Percentiles rank a stretch among this genome's conserved stretches.
Evolutionary conservation across 2,888 invertebrate genomes (phyloP).

Genomic region (Xanthorhoe spadicearia): DNA sequence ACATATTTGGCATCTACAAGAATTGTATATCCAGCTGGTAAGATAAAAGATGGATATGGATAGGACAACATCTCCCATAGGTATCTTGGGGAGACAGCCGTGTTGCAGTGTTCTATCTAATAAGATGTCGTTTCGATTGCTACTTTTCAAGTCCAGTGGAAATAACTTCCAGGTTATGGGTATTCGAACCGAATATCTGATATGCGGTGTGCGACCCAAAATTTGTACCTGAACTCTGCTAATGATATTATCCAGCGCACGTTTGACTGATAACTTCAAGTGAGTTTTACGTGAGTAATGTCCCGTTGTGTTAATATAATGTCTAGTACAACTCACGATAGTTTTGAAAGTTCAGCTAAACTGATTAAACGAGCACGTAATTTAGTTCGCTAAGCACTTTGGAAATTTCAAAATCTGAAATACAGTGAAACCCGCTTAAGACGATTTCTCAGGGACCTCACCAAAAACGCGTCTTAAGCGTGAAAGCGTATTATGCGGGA

Average conservation of each 20-base stretch:
- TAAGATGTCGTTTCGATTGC: neutral
- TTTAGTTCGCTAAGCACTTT: conserved; percentile 14
- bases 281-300: too few species aligned
- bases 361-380: conserved; percentile 7
- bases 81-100: too few species aligned
- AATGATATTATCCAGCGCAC: conserved; percentile 46
- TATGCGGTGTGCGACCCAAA: conserved; percentile 38
- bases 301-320: too few species aligned
- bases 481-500: too few species aligned
- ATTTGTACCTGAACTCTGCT: conserved; percentile 44
- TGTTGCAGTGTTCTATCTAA: too few species aligned
- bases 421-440: too few species aligned
- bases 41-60: neutral
- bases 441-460: too few species aligned
- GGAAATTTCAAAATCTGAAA: conserved; percentile 11
- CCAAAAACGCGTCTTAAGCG: too few species aligned
- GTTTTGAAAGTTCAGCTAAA: conserved; percentile 6
- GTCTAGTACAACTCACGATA: too few species aligned
- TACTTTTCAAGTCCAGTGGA: conserved; percentile 1
- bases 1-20: neutral
- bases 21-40: neutral
- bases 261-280: conserved; percentile 34
- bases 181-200: conserved; percentile 43
- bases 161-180: neutral
- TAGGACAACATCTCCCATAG: too few species aligned